These are phyloP conservation scores for Cryptoblepharus egeriae DNA, from an alignment of 2,797 vertebrate genomes.

Conservation along the genomic window DNA sequence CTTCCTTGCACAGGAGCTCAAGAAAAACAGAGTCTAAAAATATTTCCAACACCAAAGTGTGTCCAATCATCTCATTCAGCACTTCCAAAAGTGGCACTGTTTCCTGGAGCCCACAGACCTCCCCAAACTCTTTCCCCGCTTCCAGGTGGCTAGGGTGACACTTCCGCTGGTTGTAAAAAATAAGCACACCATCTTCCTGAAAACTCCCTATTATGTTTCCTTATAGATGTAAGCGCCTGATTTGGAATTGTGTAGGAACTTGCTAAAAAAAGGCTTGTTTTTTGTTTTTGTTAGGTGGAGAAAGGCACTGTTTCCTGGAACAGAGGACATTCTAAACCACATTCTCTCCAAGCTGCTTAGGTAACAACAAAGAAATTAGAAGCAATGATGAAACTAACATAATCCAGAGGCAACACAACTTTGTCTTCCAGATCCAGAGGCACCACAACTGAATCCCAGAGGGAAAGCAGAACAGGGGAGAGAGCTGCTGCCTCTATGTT, in stretches of 20 bases:
- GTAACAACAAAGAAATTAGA: not conserved
- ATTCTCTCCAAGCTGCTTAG: not conserved
- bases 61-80: not conserved
- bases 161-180: not conserved
- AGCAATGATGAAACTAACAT: not conserved
- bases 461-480: not conserved
- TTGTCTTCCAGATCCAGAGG: not conserved
- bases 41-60: not conserved
- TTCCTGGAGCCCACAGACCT: not conserved
- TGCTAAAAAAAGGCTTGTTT: not conserved
- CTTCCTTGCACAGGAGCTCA: slow-evolving; percentile 10
- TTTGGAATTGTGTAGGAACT: not conserved
- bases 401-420: not conserved
- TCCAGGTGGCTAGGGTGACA: not conserved
- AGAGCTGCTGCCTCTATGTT: no score
- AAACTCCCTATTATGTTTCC: not conserved
- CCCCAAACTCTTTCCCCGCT: not conserved
- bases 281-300: not conserved
- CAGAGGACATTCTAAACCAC: not conserved
- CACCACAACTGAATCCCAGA: not conserved
- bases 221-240: not conserved
- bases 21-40: slow-evolving; percentile 35
- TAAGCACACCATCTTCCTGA: not conserved
- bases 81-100: not conserved
- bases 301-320: not conserved